A percentile compares a stretch with the other conserved stretches of the same genome.
Conservation (phyloP, 2,797 vertebrate genomes). For the Cossypha heuglini region DNA sequence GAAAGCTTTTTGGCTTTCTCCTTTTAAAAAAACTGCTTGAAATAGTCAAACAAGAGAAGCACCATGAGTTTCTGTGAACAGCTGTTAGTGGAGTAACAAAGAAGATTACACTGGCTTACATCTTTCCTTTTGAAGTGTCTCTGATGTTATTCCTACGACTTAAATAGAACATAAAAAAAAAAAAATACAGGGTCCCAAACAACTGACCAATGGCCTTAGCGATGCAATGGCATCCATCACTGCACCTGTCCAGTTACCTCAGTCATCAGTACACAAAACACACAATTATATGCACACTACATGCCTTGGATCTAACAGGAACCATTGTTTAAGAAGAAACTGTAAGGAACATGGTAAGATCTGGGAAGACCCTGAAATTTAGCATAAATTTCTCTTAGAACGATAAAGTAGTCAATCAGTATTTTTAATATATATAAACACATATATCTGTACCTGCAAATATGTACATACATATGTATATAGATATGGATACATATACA, state of each 20-base stretch:
- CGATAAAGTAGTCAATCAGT: background rate
- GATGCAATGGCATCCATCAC: background rate
- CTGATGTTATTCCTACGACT: background rate
- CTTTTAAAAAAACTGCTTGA: background rate
- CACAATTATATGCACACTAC: background rate
- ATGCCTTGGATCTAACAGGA: background rate
- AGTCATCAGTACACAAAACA: background rate
- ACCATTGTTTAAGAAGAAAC: background rate
- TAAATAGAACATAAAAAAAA: background rate
- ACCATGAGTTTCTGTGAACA: background rate
- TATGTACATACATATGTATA: background rate
- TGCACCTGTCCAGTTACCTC: background rate
- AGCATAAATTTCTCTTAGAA: background rate
- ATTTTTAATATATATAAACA: background rate
- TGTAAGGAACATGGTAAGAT: background rate
- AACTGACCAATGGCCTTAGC: background rate
- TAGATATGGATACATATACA: background rate
- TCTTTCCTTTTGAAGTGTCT: conserved; percentile 25
- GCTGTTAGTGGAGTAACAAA: conserved; percentile 23
- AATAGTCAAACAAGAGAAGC: conserved; percentile 13
- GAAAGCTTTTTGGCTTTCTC: background rate
- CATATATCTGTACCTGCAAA: background rate
- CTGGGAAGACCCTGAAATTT: background rate
- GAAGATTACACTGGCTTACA: background rate
- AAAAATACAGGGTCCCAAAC: background rate